A percentile compares a stretch with the other conserved stretches of the same genome.
Evolutionary conservation across 2,113 vertebrate species (phyloP).

Genomic region (Ceratotherium simum): DNA sequence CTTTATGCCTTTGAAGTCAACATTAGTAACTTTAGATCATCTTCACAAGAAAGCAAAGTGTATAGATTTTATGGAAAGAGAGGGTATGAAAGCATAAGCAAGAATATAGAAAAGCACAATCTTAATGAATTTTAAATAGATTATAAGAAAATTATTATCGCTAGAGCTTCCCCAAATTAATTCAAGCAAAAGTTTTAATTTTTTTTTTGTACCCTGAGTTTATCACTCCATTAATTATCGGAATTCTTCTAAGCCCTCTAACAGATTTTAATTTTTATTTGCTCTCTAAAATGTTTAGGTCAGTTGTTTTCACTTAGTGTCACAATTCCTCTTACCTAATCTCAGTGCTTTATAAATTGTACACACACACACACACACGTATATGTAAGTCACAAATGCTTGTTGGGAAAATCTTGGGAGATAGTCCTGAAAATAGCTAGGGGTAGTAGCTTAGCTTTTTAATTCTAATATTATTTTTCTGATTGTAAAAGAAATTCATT

Average conservation of each 20-base stretch:
- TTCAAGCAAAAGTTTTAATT: not conserved
- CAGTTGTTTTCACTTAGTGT: not conserved
- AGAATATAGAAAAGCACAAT: not conserved
- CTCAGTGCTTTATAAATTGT: not conserved
- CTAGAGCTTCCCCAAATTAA: not conserved
- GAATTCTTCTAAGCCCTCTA: not conserved
- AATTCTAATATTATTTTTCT: not conserved
- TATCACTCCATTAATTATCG: not conserved
- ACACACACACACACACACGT: not conserved
- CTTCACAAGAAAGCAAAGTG: not conserved
- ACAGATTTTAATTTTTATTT: slow-evolving; percentile 5
- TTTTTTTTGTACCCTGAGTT: not conserved
- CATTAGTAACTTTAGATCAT: not conserved
- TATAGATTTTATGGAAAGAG: not conserved
- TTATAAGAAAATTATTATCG: not conserved
- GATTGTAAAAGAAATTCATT: not conserved
- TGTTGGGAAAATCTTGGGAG: not conserved
- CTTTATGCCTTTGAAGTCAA: not conserved
- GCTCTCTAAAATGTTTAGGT: slow-evolving; percentile 1
- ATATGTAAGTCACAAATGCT: not conserved
- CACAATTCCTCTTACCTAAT: not conserved
- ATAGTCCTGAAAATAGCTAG: slow-evolving; percentile 33
- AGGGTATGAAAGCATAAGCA: not conserved
- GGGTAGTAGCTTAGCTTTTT: not conserved
- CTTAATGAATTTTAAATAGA: not conserved